These are phyloP conservation scores for Scaptomyza cyrtandrae DNA, from an alignment of 2,888 invertebrate species.

Conservation along the genomic window DNA sequence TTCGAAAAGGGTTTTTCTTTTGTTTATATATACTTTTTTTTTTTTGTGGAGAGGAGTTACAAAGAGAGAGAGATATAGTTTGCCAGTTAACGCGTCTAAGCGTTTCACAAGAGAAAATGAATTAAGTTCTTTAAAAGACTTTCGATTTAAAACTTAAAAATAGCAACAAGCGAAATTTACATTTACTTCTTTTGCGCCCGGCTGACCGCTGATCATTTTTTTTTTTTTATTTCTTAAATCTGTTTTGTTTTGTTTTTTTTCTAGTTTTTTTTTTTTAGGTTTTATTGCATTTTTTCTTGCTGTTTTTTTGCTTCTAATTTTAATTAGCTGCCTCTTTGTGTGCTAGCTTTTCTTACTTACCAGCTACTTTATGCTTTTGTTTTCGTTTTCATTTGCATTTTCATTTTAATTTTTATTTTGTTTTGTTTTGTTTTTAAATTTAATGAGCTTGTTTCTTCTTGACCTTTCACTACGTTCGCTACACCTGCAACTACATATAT, in stretches of 20 bases:
- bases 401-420: slow-evolving; percentile 27
- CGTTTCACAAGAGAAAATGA: slow-evolving; percentile 64
- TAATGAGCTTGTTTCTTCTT: slow-evolving; percentile 66
- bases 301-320: slow-evolving; percentile 29
- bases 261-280: slow-evolving; percentile 18
- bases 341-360: slow-evolving; percentile 44
- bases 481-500: slow-evolving; percentile 29
- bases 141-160: slow-evolving; percentile 79
- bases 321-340: slow-evolving; percentile 53
- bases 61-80: slow-evolving; percentile 67
- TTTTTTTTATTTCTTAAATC: slow-evolving; percentile 16
- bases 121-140: slow-evolving; percentile 81
- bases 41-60: slow-evolving; percentile 61
- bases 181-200: slow-evolving; percentile 63
- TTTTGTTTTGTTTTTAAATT: slow-evolving; percentile 50
- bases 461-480: slow-evolving; percentile 43
- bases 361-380: slow-evolving; percentile 57
- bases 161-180: slow-evolving; percentile 83
- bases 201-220: slow-evolving; percentile 47
- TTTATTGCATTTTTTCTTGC: slow-evolving; percentile 22
- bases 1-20: slow-evolving; percentile 58
- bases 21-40: slow-evolving; percentile 49
- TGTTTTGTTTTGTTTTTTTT: slow-evolving; percentile 16
- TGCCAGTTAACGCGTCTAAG: slow-evolving; percentile 52
- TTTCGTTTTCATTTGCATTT: slow-evolving; percentile 40